Evolutionary conservation across 2,113 vertebrate genomes (phyloP).

Genomic region (Plecturocebus donacophilus): DNA sequence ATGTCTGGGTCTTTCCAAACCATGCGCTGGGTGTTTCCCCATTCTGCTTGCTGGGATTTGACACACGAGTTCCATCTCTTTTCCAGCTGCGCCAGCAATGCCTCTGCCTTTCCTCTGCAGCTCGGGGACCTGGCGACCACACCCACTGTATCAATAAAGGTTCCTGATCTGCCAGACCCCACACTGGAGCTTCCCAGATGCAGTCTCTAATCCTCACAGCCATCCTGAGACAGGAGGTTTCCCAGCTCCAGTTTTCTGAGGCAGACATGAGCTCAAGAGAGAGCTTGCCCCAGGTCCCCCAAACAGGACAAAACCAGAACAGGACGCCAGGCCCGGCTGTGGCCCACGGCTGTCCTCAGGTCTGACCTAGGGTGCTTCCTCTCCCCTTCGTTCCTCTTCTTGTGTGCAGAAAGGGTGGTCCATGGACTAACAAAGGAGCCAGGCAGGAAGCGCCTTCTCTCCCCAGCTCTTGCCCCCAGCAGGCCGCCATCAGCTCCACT

Average conservation of each 20-base stretch:
- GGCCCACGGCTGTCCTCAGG: rapidly evolving
- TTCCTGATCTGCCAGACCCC: rapidly evolving
- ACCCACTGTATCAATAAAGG: rapidly evolving
- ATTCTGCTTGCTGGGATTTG: not conserved
- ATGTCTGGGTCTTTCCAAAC: not conserved
- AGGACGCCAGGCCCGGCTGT: not conserved
- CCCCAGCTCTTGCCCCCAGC: not conserved
- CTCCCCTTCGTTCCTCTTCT: not conserved
- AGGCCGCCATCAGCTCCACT: not conserved
- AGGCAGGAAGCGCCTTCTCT: not conserved
- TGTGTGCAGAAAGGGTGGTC: not conserved
- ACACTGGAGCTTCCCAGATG: rapidly evolving
- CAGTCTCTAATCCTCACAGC: not conserved
- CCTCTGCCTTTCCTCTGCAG: not conserved
- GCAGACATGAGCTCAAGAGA: too few species aligned
- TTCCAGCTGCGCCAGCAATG: rapidly evolving
- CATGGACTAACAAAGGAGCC: not conserved
- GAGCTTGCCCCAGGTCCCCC: rapidly evolving
- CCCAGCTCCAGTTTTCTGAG: not conserved
- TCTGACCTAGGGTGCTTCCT: rapidly evolving
- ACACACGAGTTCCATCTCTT: not conserved
- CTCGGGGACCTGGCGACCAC: rapidly evolving
- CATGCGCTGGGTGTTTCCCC: not conserved
- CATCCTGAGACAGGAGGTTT: not conserved
- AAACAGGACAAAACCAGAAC: not conserved